These are phyloP conservation scores for Temnothorax unifasciatus DNA, from an alignment of 2,888 invertebrate species.

Conservation along the genomic window DNA sequence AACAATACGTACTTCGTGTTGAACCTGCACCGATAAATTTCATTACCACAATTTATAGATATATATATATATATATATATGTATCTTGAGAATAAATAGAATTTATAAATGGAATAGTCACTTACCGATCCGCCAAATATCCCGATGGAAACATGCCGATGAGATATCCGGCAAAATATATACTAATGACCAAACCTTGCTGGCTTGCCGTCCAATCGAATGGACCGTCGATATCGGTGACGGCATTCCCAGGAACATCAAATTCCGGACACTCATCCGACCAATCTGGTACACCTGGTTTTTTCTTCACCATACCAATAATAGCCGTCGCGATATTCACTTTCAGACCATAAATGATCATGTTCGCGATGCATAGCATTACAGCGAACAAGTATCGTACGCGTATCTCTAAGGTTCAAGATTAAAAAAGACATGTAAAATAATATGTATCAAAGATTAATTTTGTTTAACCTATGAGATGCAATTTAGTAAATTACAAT, in stretches of 20 bases:
- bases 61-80: too few species aligned
- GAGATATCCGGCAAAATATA: slow-evolving; percentile 84
- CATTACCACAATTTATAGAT: neutral
- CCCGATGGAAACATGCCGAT: slow-evolving; percentile 84
- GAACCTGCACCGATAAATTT: slow-evolving; percentile 75
- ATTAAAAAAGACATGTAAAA: slow-evolving; percentile 11
- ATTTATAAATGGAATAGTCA: neutral
- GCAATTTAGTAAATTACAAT: neutral
- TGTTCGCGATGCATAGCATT: slow-evolving; percentile 84
- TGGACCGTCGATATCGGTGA: slow-evolving; percentile 79
- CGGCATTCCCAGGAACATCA: neutral
- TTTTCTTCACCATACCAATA: slow-evolving; percentile 83
- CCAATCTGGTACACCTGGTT: slow-evolving; percentile 15
- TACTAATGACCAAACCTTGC: slow-evolving; percentile 82
- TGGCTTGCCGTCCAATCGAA: slow-evolving; percentile 81
- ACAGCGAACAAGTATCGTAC: slow-evolving; percentile 82
- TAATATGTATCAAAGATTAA: neutral
- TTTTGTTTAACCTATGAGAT: neutral
- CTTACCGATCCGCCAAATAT: slow-evolving; percentile 84
- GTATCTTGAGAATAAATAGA: neutral
- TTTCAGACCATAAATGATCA: slow-evolving; percentile 84
- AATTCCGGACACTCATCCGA: slow-evolving; percentile 78
- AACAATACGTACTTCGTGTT: slow-evolving; percentile 82
- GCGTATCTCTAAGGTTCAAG: slow-evolving; percentile 63
- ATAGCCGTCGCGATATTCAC: slow-evolving; percentile 83